A percentile compares a stretch with the other conserved stretches of the same genome.
Conservation (phyloP, 2,888 invertebrate species). For the Neria commutata region DNA sequence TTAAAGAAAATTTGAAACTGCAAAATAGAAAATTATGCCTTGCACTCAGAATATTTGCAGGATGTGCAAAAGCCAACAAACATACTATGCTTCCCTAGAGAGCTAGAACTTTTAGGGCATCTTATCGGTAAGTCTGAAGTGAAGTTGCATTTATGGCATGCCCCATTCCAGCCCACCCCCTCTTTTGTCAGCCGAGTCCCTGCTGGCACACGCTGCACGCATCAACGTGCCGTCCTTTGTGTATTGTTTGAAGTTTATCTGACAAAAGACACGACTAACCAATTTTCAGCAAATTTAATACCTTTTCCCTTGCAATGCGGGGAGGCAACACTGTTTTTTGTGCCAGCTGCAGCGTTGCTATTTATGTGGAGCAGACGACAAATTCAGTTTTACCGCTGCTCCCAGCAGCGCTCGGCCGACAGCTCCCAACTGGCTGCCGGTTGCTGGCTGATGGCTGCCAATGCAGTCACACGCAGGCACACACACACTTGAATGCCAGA, state of each 20-base stretch:
- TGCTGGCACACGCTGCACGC: not conserved
- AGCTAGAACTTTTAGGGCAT: too few relatives aligned
- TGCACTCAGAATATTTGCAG: too few relatives aligned
- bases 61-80: too few relatives aligned
- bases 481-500: not conserved
- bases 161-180: too few relatives aligned
- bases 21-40: not conserved
- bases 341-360: not conserved
- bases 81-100: too few relatives aligned
- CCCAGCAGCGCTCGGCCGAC: not conserved
- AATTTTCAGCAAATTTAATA: constrained; percentile 54
- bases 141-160: too few relatives aligned
- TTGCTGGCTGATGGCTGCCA: too few relatives aligned
- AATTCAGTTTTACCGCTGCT: constrained; percentile 26
- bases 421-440: not conserved
- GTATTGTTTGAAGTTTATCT: constrained; percentile 44
- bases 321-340: constrained; percentile 20
- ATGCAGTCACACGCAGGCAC: not conserved
- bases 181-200: too few relatives aligned
- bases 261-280: constrained; percentile 48
- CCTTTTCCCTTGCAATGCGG: constrained; percentile 23
- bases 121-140: too few relatives aligned
- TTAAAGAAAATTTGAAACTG: not conserved
- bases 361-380: constrained; percentile 17
- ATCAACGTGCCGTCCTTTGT: constrained; percentile 34